Percentiles rank a stretch among this genome's conserved stretches.
phyloP scores from a whole-genome alignment of 2,888 invertebrate species.

The Tipula confusa region DNA sequence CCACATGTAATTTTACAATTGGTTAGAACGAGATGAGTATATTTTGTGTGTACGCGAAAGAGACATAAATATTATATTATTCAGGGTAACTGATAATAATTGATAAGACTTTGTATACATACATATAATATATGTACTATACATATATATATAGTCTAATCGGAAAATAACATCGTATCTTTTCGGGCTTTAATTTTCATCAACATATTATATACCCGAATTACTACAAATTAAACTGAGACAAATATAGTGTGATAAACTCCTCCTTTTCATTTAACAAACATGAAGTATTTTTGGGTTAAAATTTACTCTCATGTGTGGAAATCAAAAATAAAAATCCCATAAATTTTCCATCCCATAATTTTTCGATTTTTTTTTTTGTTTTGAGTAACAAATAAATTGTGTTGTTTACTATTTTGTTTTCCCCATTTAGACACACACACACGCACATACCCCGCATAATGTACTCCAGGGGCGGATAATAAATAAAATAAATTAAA shows the following conservation, averaged over 20 bases:
- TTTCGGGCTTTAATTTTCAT: slow-evolving; percentile 9
- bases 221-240: neutral
- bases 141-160: too few relatives aligned
- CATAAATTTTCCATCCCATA: slow-evolving; percentile 25
- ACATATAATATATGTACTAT: too few relatives aligned
- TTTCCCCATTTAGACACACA: neutral
- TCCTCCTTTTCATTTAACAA: neutral
- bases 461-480: neutral
- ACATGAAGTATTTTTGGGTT: neutral
- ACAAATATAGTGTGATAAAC: neutral
- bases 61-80: neutral
- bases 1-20: neutral
- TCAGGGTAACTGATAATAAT: slow-evolving; percentile 8
- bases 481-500: neutral
- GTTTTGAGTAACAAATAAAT: neutral
- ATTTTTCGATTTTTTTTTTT: neutral
- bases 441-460: neutral
- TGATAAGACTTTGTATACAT: neutral
- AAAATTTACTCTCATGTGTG: neutral
- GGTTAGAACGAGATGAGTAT: neutral
- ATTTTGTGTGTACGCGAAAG: neutral
- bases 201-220: neutral
- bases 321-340: slow-evolving; percentile 20
- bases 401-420: neutral
- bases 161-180: neutral